A percentile compares a stretch with the other conserved stretches of the same genome.
Evolutionary conservation across 2,888 invertebrate genomes (phyloP).

Genomic region (Nowickia ferox): DNA sequence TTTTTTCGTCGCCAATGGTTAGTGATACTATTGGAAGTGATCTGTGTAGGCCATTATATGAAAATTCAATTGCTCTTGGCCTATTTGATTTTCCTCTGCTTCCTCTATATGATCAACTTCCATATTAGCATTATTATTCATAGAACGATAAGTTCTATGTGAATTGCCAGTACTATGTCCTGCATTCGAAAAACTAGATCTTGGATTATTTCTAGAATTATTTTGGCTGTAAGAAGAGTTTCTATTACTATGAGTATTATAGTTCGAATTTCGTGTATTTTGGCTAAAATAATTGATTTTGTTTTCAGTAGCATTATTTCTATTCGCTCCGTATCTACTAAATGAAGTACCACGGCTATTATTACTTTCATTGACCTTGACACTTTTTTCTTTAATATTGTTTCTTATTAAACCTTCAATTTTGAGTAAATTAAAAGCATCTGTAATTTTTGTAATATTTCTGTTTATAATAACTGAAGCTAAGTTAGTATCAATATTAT

Average conservation of each 20-base stretch:
- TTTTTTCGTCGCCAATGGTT: constrained; percentile 45
- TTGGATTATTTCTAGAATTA: not conserved
- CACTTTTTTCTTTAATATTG: constrained; percentile 11
- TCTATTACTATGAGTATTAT: not conserved
- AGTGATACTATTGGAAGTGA: constrained; percentile 70
- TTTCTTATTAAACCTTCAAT: constrained; percentile 60
- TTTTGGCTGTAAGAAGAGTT: not conserved
- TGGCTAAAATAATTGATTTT: not conserved
- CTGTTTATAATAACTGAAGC: constrained; percentile 53
- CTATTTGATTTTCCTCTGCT: constrained; percentile 6
- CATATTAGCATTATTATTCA: constrained; percentile 35
- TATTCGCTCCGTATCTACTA: not conserved
- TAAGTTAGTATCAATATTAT: constrained; percentile 70
- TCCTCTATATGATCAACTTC: constrained; percentile 64
- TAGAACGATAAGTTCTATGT: not conserved
- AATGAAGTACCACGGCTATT: constrained; percentile 8
- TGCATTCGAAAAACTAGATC: not conserved
- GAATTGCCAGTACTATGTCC: not conserved
- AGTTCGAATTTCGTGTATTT: not conserved
- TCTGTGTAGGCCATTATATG: constrained; percentile 65
- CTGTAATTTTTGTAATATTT: constrained; percentile 49
- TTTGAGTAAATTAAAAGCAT: constrained; percentile 50
- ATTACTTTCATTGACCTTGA: constrained; percentile 16
- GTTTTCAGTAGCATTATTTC: not conserved
- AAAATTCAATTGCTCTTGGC: constrained; percentile 70